Percentiles rank a stretch among this genome's conserved stretches.
Conservation (phyloP, 1,140 invertebrate genomes). For the Lordiphosa mommai region DNA sequence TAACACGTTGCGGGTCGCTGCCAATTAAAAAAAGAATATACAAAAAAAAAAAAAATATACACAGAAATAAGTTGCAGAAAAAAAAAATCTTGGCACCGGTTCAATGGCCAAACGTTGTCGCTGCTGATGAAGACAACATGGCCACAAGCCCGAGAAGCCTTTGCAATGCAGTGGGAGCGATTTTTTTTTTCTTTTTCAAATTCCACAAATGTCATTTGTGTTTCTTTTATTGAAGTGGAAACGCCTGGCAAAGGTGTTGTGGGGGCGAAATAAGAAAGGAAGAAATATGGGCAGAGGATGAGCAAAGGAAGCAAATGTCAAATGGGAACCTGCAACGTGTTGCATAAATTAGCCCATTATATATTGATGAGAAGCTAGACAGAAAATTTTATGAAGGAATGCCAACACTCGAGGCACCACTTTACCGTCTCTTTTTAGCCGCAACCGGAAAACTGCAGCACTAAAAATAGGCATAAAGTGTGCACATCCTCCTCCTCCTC, state of each 20-base stretch:
- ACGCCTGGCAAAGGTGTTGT: neutral
- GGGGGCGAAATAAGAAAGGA: slow-evolving; percentile 3
- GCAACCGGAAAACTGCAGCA: slow-evolving; percentile 8
- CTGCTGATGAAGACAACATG: slow-evolving; percentile 7
- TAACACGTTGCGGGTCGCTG: slow-evolving; percentile 11
- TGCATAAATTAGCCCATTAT: slow-evolving; percentile 11
- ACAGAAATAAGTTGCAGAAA: slow-evolving; percentile 8
- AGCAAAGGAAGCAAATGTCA: slow-evolving; percentile 14
- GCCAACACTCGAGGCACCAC: too few relatives aligned
- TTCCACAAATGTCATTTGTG: slow-evolving; percentile 18
- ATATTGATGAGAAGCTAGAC: slow-evolving; percentile 6
- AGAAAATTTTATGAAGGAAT: too few relatives aligned
- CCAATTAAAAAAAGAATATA: slow-evolving; percentile 4
- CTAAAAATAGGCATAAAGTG: slow-evolving; percentile 5
- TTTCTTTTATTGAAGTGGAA: slow-evolving; percentile 9
- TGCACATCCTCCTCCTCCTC: neutral
- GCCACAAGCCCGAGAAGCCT: slow-evolving; percentile 6
- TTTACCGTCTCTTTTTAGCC: too few relatives aligned
- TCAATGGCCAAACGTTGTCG: slow-evolving; percentile 14
- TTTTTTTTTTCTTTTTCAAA: neutral
- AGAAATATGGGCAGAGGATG: slow-evolving; percentile 1
- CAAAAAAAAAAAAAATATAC: slow-evolving; percentile 1
- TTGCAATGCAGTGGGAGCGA: slow-evolving; percentile 3
- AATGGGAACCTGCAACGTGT: slow-evolving; percentile 7
- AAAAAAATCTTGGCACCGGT: slow-evolving; percentile 17